Base-by-base conservation (phyloP, 2,797 vertebrate species). In the Manis crassicaudata region DNA sequence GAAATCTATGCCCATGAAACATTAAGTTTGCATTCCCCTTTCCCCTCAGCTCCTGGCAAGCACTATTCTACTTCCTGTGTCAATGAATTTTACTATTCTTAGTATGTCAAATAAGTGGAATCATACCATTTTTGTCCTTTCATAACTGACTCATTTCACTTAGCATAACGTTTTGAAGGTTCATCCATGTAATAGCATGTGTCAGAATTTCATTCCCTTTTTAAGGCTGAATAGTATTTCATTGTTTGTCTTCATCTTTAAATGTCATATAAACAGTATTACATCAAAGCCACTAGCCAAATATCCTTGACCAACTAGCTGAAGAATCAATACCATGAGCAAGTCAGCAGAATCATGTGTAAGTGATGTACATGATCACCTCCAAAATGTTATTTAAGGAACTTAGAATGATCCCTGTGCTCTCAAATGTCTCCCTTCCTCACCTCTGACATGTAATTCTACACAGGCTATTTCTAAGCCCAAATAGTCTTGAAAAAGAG, bases 401-500 rank as follows among this genome's bases (percentile, higher is more conserved):
- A 85, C 3, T n/a, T 50, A 83, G 20, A 43, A 7, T 60, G 13
- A 56, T 50, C 35, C 25, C 16, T 79, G 14, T 54, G 6, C 6
- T 17, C n/a, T 79, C 16, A 79, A n/a, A 56, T 32, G 14, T 80
- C 60, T 96, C 17, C 60, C 5, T 83, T 56, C 29, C 29, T 83
- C n/a, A 72, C 3, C 1, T 92, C 29, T 1, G n/a, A 37, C 37
- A 73, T 14, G 11, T 29, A 87, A 63, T 79, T 85, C 43, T 81
- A n/a, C 5, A 40, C 4, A 63, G 29, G 43, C 7, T 37, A 60
- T 37, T 92, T 81, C 68, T 92, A 80, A 81, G 63, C 23, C 70
- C 35, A 95, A 84, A 76, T 70, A 84, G n/a, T 95, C 75, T 32
- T 88, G 35, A n/a, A 65, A 96, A 72, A 81, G 1, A 46, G 17